Evolutionary conservation across 2,888 invertebrate species (phyloP), one percentile per base, ranked within the genome.

Genomic region (Noctua fimbriata): DNA sequence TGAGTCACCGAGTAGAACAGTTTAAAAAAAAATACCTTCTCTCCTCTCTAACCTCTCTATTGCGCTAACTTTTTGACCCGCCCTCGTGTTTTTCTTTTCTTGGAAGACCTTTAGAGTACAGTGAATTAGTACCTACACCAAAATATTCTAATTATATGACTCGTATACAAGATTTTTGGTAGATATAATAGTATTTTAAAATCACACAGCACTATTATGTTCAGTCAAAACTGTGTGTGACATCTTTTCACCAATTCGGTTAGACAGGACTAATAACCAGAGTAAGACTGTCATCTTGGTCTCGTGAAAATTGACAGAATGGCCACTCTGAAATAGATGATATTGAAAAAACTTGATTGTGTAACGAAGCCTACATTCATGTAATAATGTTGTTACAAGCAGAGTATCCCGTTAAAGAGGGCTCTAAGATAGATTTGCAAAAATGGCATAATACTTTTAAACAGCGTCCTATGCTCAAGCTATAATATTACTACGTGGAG

Each of bases 401-500:
- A 41, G 66, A 52, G 67, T 36, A 36, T 65, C 41, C 82, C 63
- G 69, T 76, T 73, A 63, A 32, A 70, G 58, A 78, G 24, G 24
- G 41, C 5, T 67, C 47, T 69, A 47, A 63, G 77, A 69, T 65
- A 78, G 49, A 78, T 79, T 32, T 66, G 69, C 78, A 86, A 81
- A 81, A 86, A 78, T 79, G 18, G 72, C 63, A 69, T 73, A 78
- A 76, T 74, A 73, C 36, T 44, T 18, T 44, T 44, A 67, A 65
- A 73, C 44, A 70, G 71, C 83, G 52, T 74, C 58, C 12, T 32
- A 67, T n/a, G 14, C 63, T 76, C n/a, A 85, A 88, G 86, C 88
- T n/a, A 88, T 85, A 83, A 92, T 92, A 93, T 92, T 76, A 70
- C 66, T 73, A 69, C 66, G 58, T 91, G 16, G 16, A 44, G n/a